phyloP scores from a whole-genome alignment of 2,797 vertebrate genomes.

The Lerista edwardsae region DNA sequence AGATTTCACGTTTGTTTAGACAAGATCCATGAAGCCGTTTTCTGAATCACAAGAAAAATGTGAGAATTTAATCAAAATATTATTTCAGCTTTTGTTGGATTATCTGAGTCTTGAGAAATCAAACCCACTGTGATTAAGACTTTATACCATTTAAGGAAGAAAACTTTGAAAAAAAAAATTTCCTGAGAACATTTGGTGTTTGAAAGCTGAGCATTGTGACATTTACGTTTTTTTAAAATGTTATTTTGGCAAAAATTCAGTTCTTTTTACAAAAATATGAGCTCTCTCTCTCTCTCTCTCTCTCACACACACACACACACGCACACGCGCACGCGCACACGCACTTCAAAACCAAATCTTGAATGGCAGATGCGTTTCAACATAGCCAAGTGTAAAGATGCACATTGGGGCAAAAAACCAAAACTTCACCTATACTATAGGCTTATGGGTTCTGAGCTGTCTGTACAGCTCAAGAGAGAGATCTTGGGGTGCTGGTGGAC shows the following conservation, averaged over 20 bases:
- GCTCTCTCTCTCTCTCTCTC: neutral
- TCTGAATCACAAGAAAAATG: neutral
- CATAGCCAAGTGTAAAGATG: too few relatives aligned
- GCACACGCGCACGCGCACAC: neutral
- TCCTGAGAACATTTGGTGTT: slow-evolving; percentile 22
- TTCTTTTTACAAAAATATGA: neutral
- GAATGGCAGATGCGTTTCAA: too few relatives aligned
- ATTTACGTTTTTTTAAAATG: slow-evolving; percentile 2
- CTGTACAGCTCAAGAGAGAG: too few relatives aligned
- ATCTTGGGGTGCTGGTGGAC: too few relatives aligned
- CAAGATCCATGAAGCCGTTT: neutral
- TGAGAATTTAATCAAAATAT: neutral
- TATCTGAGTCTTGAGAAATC: too few relatives aligned
- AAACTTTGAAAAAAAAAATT: neutral
- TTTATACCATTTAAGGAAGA: neutral
- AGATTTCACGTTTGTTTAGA: neutral
- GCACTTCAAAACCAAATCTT: neutral
- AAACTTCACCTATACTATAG: too few relatives aligned
- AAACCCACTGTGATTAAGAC: neutral
- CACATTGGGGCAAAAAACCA: too few relatives aligned
- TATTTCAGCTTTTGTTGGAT: neutral
- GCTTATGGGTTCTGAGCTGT: too few relatives aligned
- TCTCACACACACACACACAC: too few relatives aligned
- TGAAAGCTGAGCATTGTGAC: neutral
- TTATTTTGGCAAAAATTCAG: slow-evolving; percentile 15